These are phyloP conservation scores for Apogon hyalosoma DNA, from an alignment of 2,797 vertebrate species.

Conservation along the genomic window DNA sequence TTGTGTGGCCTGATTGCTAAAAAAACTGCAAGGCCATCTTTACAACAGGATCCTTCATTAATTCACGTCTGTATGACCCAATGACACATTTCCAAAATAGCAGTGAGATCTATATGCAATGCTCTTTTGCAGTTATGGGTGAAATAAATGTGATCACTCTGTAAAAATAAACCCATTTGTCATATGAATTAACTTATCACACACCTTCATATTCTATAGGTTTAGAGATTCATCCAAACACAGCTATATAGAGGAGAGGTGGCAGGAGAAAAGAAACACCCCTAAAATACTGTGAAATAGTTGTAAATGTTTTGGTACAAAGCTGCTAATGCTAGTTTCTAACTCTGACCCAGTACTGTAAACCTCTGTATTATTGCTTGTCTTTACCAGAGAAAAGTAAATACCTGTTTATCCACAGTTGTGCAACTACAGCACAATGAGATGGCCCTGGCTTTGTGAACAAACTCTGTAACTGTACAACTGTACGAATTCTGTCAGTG, in stretches of 20 bases:
- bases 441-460: conserved; percentile 40
- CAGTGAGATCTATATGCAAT: conserved; percentile 20
- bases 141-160: conserved; percentile 67
- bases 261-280: not conserved
- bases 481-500: conserved; percentile 30
- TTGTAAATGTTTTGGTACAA: conserved; percentile 17
- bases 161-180: conserved; percentile 1
- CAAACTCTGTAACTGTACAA: conserved; percentile 51
- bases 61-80: conserved; percentile 18
- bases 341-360: conserved; percentile 36
- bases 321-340: conserved; percentile 4
- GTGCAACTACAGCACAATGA: conserved; percentile 27
- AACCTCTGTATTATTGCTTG: conserved; percentile 55
- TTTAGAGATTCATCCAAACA: not conserved
- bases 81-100: conserved; percentile 6
- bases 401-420: conserved; percentile 31
- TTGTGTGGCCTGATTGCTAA: not conserved
- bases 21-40: not conserved
- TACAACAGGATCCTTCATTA: conserved; percentile 4
- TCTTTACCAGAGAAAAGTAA: conserved; percentile 53
- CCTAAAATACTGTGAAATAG: not conserved
- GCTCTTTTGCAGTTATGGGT: conserved; percentile 64
- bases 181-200: not conserved
- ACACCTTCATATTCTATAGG: not conserved
- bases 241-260: not conserved